Evolutionary conservation across 2,888 invertebrate species (phyloP), one percentile per base, ranked within the genome.

Genomic region (Uloborus plumipes): DNA sequence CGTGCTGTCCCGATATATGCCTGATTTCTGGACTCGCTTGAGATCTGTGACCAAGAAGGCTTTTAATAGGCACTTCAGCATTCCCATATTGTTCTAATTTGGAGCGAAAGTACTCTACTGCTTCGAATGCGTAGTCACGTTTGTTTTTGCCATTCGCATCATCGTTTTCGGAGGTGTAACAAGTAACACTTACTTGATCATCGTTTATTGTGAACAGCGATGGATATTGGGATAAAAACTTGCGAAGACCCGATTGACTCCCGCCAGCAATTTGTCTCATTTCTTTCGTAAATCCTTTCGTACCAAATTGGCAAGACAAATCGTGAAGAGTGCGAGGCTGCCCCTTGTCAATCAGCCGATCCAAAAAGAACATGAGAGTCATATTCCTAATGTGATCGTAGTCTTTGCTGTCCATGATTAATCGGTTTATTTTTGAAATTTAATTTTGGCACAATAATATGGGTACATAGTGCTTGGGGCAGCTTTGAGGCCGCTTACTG

Each of bases 231-330:
- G 94, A 92, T 88, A 99, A 92, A 91, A 99, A 99, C 90, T 98
- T 98, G 90, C 96, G 97, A 84, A 99, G 92, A 78, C 99, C 96
- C 87, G 95, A 95, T 90, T 98, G 98, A 87, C 97, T 97, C 87
- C 97, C 97, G 86, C 98, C 91, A 67, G 91, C 90, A 62, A 91
- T 90, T 85, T 89, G 88, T 76, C 89, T 86, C 91, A 92, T 91
- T 91, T 99, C 99, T 91, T 97, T 96, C 31, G 99, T 98, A 90
- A 99, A 99, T 87, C 97, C 98, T 90, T 98, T 97, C 87, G 98
- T 98, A 88, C 99, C 99, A 91, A 99, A 99, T 91, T 99, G 98
- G 90, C 99, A 99, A 89, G 97, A 97, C 87, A 99, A 92, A 91
- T 99, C 99, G 90, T 98, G 98, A 88, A 99, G 92, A 86, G 97